A percentile compares a stretch with the other conserved stretches of the same genome.
Conservation (phyloP, 2,888 invertebrate genomes). For the Drosophila mimica region DNA sequence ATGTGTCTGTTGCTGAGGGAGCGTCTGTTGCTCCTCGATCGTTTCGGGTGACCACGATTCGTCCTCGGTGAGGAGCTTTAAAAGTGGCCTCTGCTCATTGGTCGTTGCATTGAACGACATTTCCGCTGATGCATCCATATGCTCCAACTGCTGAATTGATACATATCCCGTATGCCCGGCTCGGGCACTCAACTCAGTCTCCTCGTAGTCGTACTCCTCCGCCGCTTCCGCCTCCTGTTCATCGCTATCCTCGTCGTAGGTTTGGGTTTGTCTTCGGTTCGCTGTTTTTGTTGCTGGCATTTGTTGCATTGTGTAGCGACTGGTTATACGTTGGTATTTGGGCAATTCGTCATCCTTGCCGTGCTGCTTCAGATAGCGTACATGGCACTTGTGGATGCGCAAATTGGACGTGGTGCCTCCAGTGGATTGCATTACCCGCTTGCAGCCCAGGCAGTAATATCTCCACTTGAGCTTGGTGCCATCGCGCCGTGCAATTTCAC, state of each 20-base stretch:
- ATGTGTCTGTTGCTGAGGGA: background rate
- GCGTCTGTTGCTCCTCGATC: slow-evolving; percentile 25
- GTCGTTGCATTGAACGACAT: background rate
- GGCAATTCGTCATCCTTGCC: slow-evolving; percentile 8
- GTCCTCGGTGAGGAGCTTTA: slow-evolving; percentile 64
- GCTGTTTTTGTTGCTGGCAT: background rate
- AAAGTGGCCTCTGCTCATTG: slow-evolving; percentile 45
- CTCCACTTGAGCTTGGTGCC: slow-evolving; percentile 52
- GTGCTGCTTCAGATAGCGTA: slow-evolving; percentile 57
- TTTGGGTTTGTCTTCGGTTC: background rate
- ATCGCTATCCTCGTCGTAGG: slow-evolving; percentile 43
- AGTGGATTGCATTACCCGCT: slow-evolving; percentile 70
- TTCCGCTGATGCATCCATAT: slow-evolving; percentile 9
- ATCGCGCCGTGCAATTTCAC: slow-evolving; percentile 58
- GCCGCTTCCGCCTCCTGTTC: background rate
- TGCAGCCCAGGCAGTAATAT: slow-evolving; percentile 63
- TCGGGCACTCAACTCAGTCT: slow-evolving; percentile 15
- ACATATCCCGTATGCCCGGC: background rate
- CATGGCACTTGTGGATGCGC: slow-evolving; percentile 71
- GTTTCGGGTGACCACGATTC: slow-evolving; percentile 45
- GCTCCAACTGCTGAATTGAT: slow-evolving; percentile 22
- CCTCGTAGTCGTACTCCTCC: slow-evolving; percentile 35
- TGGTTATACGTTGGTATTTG: background rate
- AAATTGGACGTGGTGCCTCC: slow-evolving; percentile 71
- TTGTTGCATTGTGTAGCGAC: slow-evolving; percentile 1